phyloP scores from a whole-genome alignment of 2,797 vertebrate genomes.

The Danio aesculapii region DNA sequence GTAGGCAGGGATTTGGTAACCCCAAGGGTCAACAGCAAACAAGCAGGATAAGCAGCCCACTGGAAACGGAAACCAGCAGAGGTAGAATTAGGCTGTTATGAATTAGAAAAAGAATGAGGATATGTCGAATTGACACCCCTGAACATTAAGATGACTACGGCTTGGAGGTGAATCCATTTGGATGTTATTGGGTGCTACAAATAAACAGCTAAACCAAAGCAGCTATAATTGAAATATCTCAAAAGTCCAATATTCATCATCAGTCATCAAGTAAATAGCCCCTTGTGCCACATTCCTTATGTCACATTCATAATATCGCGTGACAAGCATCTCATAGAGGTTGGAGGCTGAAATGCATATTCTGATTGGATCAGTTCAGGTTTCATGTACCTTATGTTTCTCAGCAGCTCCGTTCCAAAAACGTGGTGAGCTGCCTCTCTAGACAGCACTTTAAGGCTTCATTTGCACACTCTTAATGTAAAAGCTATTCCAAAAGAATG shows the following conservation, averaged over 20 bases:
- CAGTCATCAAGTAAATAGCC: constrained; percentile 11
- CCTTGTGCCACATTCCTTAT: not conserved
- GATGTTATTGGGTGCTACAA: not conserved
- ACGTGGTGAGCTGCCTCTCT: not conserved
- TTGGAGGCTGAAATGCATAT: not conserved
- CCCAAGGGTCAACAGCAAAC: constrained; percentile 63
- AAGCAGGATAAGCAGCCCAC: constrained; percentile 42
- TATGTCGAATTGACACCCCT: constrained; percentile 18
- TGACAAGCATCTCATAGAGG: constrained; percentile 1
- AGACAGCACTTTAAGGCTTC: not conserved
- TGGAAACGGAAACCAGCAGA: constrained; percentile 48
- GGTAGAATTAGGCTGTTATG: not conserved
- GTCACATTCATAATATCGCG: constrained; percentile 3
- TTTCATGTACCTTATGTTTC: constrained; percentile 61
- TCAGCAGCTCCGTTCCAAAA: constrained; percentile 13
- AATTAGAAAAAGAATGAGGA: not conserved
- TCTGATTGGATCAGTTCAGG: constrained; percentile 69
- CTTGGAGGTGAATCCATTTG: not conserved
- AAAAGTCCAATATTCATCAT: constrained; percentile 5
- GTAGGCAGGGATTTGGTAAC: constrained; percentile 67
- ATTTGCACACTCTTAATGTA: not conserved
- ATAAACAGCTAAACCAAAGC: constrained; percentile 13
- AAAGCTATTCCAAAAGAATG: constrained; percentile 6
- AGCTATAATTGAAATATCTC: not conserved
- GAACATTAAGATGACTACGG: not conserved